These are phyloP conservation scores for Hyposoter dolosus DNA, from an alignment of 2,888 invertebrate genomes.

Conservation along the genomic window DNA sequence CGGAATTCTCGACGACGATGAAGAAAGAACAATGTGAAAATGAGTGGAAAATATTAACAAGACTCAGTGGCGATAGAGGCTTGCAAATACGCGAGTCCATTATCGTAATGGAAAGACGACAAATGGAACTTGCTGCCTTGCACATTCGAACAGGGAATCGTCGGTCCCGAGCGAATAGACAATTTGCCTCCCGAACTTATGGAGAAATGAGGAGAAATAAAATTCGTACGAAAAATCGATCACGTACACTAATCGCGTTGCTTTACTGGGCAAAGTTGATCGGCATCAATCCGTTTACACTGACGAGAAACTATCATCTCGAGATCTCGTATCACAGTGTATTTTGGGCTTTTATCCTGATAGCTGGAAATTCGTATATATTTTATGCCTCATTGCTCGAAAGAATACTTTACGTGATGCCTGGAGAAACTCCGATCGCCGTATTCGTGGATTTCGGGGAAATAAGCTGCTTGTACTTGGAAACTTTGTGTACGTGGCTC, in stretches of 20 bases:
- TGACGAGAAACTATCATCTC: conserved; percentile 34
- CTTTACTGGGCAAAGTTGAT: conserved; percentile 56
- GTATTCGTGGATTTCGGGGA: conserved; percentile 24
- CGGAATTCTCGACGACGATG: neutral
- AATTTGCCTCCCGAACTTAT: neutral
- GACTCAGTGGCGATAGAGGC: neutral
- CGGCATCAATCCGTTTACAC: conserved; percentile 45
- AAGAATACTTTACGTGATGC: neutral
- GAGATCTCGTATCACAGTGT: conserved; percentile 32
- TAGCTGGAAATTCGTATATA: neutral
- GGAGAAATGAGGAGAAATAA: conserved; percentile 10
- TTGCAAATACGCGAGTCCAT: neutral
- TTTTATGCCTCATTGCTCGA: neutral
- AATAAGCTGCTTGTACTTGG: conserved; percentile 1
- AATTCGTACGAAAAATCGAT: conserved; percentile 9
- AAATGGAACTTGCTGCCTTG: neutral
- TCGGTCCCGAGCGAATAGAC: neutral
- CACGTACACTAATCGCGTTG: conserved; percentile 26
- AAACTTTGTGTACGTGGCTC: conserved; percentile 19
- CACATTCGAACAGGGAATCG: neutral
- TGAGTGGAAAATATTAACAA: neutral
- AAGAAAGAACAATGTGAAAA: neutral
- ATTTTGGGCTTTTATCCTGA: conserved; percentile 36
- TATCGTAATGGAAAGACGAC: conserved; percentile 31
- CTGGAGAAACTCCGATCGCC: conserved; percentile 26